phyloP scores from a whole-genome alignment of 92 coral and sea anemone genomes.

The Blastomussa wellsi region DNA sequence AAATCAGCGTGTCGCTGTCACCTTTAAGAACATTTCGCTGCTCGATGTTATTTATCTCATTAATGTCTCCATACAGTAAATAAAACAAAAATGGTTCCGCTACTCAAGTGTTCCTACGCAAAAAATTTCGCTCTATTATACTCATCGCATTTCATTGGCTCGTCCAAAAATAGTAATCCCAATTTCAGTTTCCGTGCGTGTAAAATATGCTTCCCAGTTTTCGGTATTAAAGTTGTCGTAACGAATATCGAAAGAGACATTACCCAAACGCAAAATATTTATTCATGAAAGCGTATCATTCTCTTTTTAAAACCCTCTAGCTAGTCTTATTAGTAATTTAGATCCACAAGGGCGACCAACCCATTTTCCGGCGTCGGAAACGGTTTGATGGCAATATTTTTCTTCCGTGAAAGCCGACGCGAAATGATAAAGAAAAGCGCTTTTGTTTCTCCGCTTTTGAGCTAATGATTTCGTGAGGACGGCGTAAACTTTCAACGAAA shows the following conservation, averaged over 20 bases:
- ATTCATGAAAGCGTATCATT: neutral
- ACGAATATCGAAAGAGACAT: neutral
- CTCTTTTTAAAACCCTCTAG: neutral
- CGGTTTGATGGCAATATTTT: constrained; percentile 18
- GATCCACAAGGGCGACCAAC: neutral
- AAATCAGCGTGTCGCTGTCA: constrained; percentile 2
- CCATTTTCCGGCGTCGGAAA: constrained; percentile 36
- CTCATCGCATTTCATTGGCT: constrained; percentile 27
- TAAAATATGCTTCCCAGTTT: neutral
- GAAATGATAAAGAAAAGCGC: neutral
- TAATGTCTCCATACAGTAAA: constrained; percentile 31
- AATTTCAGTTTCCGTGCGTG: neutral
- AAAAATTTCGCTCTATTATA: constrained; percentile 14
- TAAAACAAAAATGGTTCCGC: constrained; percentile 39
- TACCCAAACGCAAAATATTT: neutral
- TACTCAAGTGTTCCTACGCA: constrained; percentile 39
- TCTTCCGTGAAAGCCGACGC: neutral
- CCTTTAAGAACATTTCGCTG: constrained; percentile 20
- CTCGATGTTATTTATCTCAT: constrained; percentile 14
- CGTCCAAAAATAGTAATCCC: constrained; percentile 12
- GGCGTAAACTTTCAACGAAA: neutral
- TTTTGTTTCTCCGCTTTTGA: neutral
- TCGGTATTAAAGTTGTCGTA: neutral
- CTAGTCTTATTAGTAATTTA: constrained; percentile 1
- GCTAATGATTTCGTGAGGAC: neutral